Percentiles rank a stretch among this genome's conserved stretches.
phyloP scores from a whole-genome alignment of 2,797 vertebrate genomes.

The Pipistrellus nathusii region DNA sequence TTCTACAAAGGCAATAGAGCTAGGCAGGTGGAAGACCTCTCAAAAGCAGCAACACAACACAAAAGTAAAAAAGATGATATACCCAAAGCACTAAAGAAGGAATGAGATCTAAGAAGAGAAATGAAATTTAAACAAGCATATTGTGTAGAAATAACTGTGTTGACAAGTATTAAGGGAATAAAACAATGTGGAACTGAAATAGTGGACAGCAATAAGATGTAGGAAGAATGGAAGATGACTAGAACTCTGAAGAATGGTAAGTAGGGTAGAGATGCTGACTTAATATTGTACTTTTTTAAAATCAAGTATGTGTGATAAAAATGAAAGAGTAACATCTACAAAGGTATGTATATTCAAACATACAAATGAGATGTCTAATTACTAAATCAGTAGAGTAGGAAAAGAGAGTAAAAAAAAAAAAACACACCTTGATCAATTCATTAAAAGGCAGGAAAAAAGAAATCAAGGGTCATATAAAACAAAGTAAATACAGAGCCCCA shows the following conservation, averaged over 20 bases:
- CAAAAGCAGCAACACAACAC: not conserved
- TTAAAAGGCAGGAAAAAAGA: conserved; percentile 4
- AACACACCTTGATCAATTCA: not conserved
- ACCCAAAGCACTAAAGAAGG: conserved; percentile 9
- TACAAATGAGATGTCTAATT: conserved; percentile 13
- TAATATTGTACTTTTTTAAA: conserved; percentile 16
- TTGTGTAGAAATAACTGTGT: not conserved
- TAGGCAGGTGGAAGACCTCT: not conserved
- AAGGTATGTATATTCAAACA: not conserved
- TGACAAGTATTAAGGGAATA: not conserved
- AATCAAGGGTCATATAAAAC: not conserved
- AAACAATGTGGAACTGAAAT: not conserved
- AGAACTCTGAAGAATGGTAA: not conserved
- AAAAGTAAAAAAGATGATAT: not conserved
- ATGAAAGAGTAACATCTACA: not conserved
- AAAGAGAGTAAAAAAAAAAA: conserved; percentile 12
- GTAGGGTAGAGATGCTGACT: not conserved
- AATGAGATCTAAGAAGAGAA: not conserved
- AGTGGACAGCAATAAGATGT: not conserved
- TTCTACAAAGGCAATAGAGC: not conserved
- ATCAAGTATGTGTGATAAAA: conserved; percentile 51
- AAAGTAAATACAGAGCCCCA: conserved; percentile 16
- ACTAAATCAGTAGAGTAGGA: not conserved
- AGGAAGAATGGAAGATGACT: not conserved
- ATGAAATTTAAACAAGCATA: conserved; percentile 24